A percentile compares a stretch with the other conserved stretches of the same genome.
phyloP scores from a whole-genome alignment of 2,888 invertebrate genomes.

The Girardia tigrina region DNA sequence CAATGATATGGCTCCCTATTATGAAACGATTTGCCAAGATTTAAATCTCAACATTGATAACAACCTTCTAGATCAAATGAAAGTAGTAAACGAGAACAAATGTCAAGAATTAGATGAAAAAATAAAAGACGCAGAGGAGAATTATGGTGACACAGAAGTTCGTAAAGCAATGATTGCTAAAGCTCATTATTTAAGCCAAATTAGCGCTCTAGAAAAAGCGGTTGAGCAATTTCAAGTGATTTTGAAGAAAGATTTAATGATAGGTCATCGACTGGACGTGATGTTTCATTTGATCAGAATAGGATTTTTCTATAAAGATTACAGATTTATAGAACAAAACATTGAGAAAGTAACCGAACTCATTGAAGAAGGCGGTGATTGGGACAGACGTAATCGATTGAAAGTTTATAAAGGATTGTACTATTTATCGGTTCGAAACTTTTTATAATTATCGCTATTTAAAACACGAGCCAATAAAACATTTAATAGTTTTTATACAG shows the following conservation, averaged over 20 bases:
- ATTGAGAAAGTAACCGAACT: slow-evolving; percentile 69
- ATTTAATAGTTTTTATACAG: too few species aligned
- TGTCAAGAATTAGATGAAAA: slow-evolving; percentile 62
- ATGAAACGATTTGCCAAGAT: slow-evolving; percentile 69
- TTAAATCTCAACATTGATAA: slow-evolving; percentile 66
- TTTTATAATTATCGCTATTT: too few species aligned
- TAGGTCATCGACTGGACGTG: slow-evolving; percentile 70
- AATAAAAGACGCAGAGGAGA: slow-evolving; percentile 75
- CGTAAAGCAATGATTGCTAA: slow-evolving; percentile 68
- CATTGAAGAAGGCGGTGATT: slow-evolving; percentile 95
- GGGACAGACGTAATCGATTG: slow-evolving; percentile 89
- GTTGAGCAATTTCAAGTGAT: slow-evolving; percentile 31
- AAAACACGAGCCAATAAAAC: too few species aligned
- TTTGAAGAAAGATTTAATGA: slow-evolving; percentile 63
- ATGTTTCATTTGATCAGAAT: slow-evolving; percentile 72
- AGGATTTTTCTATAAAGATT: slow-evolving; percentile 73
- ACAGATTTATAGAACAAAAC: slow-evolving; percentile 69
- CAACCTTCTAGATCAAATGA: slow-evolving; percentile 53
- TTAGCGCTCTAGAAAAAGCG: slow-evolving; percentile 59
- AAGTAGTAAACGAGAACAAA: slow-evolving; percentile 62
- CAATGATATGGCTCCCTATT: slow-evolving; percentile 91
- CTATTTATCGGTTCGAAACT: slow-evolving; percentile 84
- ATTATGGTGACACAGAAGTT: slow-evolving; percentile 76
- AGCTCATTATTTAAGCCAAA: slow-evolving; percentile 68
- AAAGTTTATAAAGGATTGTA: slow-evolving; percentile 80